Conservation (phyloP, 2,888 invertebrate species). For the Eledona agricola region DNA sequence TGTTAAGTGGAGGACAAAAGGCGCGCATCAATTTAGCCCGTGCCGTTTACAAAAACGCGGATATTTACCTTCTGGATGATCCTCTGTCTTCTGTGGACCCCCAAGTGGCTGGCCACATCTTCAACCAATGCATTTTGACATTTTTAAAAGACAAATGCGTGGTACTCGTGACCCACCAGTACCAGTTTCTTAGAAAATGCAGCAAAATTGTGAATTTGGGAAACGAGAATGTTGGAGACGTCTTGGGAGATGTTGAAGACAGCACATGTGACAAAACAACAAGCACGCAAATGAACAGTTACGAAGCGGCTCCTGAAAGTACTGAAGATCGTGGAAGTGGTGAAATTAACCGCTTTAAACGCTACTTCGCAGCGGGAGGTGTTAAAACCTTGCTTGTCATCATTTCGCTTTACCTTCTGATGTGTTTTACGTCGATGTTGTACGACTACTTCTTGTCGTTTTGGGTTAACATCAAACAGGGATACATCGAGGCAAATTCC, state of each 20-base stretch:
- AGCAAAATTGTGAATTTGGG: conserved; percentile 68
- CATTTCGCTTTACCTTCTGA: conserved; percentile 67
- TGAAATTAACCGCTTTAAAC: conserved; percentile 67
- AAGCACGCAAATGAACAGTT: neutral
- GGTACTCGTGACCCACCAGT: conserved; percentile 84
- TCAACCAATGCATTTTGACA: conserved; percentile 73
- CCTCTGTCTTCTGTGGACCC: conserved; percentile 83
- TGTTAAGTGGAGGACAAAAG: conserved; percentile 82
- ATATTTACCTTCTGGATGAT: conserved; percentile 81
- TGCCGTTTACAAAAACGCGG: conserved; percentile 79
- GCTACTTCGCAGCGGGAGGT: conserved; percentile 74
- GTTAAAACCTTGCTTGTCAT: conserved; percentile 70
- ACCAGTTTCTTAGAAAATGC: conserved; percentile 76
- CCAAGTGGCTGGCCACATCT: conserved; percentile 77
- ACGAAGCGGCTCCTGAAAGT: too few species aligned
- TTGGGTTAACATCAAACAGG: conserved; percentile 65
- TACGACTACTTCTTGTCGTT: conserved; percentile 84
- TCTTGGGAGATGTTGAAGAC: conserved; percentile 61
- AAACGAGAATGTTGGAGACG: conserved; percentile 66
- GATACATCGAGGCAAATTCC: neutral
- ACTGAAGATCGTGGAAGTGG: conserved; percentile 63
- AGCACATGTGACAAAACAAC: neutral
- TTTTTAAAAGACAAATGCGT: conserved; percentile 71
- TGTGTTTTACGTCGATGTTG: too few species aligned
- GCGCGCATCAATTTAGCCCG: conserved; percentile 81